Percentiles rank a stretch among this genome's conserved stretches.
Conservation (phyloP, 2,113 vertebrate species). For the Oceanites oceanicus region DNA sequence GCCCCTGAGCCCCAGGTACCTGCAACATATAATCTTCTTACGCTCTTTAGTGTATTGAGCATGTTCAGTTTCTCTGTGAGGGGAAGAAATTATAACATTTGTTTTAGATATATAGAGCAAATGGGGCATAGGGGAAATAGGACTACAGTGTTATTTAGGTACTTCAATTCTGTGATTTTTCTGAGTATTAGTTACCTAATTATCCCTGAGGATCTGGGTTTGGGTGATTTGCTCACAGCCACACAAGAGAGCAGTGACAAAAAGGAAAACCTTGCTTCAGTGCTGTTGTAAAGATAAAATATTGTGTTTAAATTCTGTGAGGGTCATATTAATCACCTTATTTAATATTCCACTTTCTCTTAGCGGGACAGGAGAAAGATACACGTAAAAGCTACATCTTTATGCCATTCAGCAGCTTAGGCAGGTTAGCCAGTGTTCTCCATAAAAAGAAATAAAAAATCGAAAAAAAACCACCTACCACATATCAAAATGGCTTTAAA, state of each 20-base stretch:
- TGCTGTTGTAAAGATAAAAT: neutral
- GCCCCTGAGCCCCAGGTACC: neutral
- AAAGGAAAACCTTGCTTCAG: neutral
- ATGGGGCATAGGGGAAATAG: neutral
- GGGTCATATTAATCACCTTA: neutral
- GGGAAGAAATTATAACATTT: neutral
- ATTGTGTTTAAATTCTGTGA: neutral
- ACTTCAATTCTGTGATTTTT: neutral
- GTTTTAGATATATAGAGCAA: neutral
- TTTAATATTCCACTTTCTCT: neutral
- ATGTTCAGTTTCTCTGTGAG: neutral
- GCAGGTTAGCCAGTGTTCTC: neutral
- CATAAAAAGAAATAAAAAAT: neutral
- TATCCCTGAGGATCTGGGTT: neutral
- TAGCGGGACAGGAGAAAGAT: neutral
- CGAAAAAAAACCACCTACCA: fast-evolving
- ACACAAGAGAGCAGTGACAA: neutral
- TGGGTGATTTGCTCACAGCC: neutral
- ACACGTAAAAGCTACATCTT: neutral
- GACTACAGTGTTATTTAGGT: neutral
- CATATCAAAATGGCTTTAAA: neutral
- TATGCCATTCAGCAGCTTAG: neutral
- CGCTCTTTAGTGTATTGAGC: neutral
- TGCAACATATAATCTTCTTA: neutral
- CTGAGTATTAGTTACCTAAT: neutral